Evolutionary conservation across 1,140 invertebrate species (phyloP).

Genomic region (Panagrolaimus sp.): DNA sequence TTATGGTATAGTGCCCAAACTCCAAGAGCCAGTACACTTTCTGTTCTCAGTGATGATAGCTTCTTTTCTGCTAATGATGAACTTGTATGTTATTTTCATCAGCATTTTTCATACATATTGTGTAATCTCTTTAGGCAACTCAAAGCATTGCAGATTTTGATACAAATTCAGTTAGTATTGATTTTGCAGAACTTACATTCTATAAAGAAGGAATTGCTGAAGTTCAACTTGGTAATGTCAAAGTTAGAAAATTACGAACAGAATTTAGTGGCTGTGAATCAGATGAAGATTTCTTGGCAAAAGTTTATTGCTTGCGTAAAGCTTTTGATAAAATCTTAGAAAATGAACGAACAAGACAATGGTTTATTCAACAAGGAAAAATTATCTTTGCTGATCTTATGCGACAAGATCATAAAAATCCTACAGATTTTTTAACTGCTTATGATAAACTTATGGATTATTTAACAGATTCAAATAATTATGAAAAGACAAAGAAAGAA

Average conservation of each 20-base stretch:
- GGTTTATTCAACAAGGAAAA: slow-evolving; percentile 38
- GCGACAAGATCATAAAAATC: slow-evolving; percentile 41
- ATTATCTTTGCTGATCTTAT: slow-evolving; percentile 39
- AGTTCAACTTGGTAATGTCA: slow-evolving; percentile 26
- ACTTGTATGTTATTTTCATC: slow-evolving; percentile 22
- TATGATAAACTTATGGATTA: slow-evolving; percentile 43
- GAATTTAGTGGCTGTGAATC: slow-evolving; percentile 42
- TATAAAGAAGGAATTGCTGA: slow-evolving; percentile 29
- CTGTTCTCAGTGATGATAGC: slow-evolving; percentile 45
- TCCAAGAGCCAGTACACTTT: slow-evolving; percentile 36
- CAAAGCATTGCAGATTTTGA: not conserved
- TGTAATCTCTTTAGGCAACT: not conserved
- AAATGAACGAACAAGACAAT: slow-evolving; percentile 28
- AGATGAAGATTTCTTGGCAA: slow-evolving; percentile 41
- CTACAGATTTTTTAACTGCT: slow-evolving; percentile 35
- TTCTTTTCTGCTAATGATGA: slow-evolving; percentile 37
- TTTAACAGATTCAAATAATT: slow-evolving; percentile 36
- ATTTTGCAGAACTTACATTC: slow-evolving; percentile 20
- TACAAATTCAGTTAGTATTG: slow-evolving; percentile 14
- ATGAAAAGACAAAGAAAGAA: slow-evolving; percentile 26
- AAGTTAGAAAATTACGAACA: slow-evolving; percentile 38
- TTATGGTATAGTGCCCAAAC: slow-evolving; percentile 33
- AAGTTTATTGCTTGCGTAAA: slow-evolving; percentile 35
- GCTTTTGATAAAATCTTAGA: slow-evolving; percentile 36
- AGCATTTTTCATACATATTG: not conserved